Conservation (phyloP, 2,113 vertebrate genomes). For the Cyanoderma ruficeps region DNA sequence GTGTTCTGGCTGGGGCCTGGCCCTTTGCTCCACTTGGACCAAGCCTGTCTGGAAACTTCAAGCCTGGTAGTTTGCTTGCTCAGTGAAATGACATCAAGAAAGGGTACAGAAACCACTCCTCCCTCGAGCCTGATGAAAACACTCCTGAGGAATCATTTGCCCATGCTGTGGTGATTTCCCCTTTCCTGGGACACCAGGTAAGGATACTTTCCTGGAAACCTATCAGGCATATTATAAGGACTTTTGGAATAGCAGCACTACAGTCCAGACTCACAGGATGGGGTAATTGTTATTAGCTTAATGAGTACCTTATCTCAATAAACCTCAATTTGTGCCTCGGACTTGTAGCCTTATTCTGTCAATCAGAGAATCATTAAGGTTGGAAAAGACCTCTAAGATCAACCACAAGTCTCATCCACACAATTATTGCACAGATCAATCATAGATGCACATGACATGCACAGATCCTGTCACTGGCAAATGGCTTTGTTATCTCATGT, state of each 20-base stretch:
- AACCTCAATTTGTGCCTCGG: neutral
- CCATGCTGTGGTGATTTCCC: accelerated
- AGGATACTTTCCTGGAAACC: neutral
- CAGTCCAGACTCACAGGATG: neutral
- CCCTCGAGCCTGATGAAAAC: neutral
- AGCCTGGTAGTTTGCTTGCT: neutral
- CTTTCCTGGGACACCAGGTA: neutral
- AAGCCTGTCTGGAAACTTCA: neutral
- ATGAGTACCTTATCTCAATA: neutral
- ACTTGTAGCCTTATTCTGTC: neutral
- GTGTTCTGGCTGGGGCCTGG: accelerated
- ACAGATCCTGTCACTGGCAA: neutral
- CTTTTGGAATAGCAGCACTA: neutral
- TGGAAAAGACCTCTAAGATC: neutral
- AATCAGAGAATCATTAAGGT: neutral
- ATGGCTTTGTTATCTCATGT: neutral
- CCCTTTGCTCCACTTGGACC: accelerated
- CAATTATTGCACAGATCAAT: neutral
- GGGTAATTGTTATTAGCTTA: neutral
- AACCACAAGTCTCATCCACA: neutral
- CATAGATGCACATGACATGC: neutral
- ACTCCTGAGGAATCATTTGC: neutral
- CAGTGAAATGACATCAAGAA: neutral
- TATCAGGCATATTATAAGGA: neutral
- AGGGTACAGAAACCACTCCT: neutral